Conservation (phyloP, 2,113 vertebrate genomes). For the Arvicanthis niloticus region DNA sequence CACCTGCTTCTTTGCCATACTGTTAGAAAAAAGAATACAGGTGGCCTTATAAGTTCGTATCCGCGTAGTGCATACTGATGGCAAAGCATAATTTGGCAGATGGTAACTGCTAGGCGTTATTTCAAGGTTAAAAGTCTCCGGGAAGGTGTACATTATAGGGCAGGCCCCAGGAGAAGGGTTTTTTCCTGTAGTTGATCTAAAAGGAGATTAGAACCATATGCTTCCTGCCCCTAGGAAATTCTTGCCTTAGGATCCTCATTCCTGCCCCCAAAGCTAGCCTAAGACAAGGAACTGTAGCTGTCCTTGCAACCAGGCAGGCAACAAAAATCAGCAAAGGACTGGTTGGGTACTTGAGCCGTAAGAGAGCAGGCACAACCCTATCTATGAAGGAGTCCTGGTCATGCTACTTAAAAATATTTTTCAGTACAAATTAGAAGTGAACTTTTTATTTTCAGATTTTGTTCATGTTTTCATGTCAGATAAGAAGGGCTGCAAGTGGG, state of each 20-base stretch:
- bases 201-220: not conserved
- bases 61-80: not conserved
- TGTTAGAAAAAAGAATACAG: not conserved
- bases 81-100: not conserved
- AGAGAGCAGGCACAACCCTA: not conserved
- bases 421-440: constrained; percentile 16
- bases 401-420: not conserved
- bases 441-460: not conserved
- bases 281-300: not conserved
- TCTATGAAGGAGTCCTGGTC: not conserved
- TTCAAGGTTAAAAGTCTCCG: not conserved
- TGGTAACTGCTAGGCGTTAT: not conserved
- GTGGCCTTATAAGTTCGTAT: not conserved
- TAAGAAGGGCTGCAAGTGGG: not conserved
- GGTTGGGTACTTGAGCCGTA: not conserved
- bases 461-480: not conserved
- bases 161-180: not conserved
- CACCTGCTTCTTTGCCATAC: not conserved
- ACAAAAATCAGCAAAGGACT: not conserved
- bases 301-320: not conserved
- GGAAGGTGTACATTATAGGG: not conserved
- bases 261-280: not conserved
- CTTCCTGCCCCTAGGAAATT: not conserved
- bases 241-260: not conserved
- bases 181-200: not conserved